phyloP scores from a whole-genome alignment of 2,113 vertebrate species.

The Callopanchax toddi region DNA sequence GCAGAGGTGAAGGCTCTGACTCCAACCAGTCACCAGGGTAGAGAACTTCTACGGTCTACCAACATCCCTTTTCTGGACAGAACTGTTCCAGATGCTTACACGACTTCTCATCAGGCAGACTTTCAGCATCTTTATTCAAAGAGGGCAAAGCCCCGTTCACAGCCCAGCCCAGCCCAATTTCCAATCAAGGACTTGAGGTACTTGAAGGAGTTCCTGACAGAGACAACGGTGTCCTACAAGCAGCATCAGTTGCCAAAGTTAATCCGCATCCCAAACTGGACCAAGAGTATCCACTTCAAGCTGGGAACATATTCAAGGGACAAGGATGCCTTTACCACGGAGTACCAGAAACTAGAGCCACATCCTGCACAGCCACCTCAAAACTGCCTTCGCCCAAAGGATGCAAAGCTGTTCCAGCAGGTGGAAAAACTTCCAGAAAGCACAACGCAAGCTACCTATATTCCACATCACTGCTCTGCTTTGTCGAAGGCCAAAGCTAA shows the following conservation, averaged over 20 bases:
- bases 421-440: slow-evolving; percentile 29
- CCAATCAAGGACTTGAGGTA: neutral
- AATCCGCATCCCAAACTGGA: neutral
- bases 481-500: slow-evolving; percentile 8
- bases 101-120: slow-evolving; percentile 13
- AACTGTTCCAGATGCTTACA: slow-evolving; percentile 2
- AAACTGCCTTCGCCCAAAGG: neutral
- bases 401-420: neutral
- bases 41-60: neutral
- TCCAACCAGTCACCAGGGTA: neutral
- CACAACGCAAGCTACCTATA: slow-evolving; percentile 28
- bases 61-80: slow-evolving; percentile 17
- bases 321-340: neutral
- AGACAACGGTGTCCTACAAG: slow-evolving; percentile 11
- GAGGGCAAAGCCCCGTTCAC: neutral
- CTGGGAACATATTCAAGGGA: slow-evolving; percentile 19
- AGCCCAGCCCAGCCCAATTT: neutral
- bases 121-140: neutral
- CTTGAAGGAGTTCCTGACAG: slow-evolving; percentile 6
- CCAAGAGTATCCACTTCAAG: neutral
- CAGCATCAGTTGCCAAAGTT: neutral
- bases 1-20: too few relatives aligned
- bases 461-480: neutral
- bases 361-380: neutral
- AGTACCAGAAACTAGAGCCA: neutral